These are phyloP conservation scores for Dynastes tityus DNA, from an alignment of 2,888 invertebrate genomes.

Conservation along the genomic window DNA sequence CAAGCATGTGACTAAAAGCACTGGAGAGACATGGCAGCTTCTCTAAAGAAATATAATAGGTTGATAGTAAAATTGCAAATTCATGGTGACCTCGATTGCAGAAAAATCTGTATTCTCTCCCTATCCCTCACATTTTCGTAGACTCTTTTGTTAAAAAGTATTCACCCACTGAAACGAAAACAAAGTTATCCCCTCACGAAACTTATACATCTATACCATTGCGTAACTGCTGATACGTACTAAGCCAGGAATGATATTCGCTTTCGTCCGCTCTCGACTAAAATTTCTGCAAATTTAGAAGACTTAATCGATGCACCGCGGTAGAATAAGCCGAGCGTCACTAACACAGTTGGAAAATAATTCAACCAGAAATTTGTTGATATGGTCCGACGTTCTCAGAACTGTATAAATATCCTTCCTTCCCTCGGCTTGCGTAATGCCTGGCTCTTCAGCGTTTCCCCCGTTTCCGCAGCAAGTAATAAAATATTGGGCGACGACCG, in stretches of 20 bases:
- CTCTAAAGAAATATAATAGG: too few species aligned
- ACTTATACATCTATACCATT: not conserved
- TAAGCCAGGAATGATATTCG: not conserved
- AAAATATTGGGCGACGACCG: conserved; percentile 26
- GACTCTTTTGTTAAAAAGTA: too few species aligned
- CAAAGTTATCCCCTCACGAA: not conserved
- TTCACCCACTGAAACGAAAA: not conserved
- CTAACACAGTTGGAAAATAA: conserved; percentile 44
- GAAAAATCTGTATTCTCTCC: too few species aligned
- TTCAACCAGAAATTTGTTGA: conserved; percentile 44
- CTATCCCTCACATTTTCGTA: too few species aligned
- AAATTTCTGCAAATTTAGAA: conserved; percentile 28
- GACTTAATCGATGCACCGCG: conserved; percentile 23
- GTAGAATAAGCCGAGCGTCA: conserved; percentile 28
- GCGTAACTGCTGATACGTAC: conserved; percentile 13
- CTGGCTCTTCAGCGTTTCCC: not conserved
- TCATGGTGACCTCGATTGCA: too few species aligned
- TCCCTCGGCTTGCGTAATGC: not conserved
- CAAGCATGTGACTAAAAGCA: too few species aligned
- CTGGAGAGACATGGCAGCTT: too few species aligned
- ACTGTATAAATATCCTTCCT: conserved; percentile 39
- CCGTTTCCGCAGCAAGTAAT: conserved; percentile 20
- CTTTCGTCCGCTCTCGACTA: not conserved
- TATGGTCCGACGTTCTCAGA: conserved; percentile 32
- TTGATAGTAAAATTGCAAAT: too few species aligned